Conservation (phyloP, 2,797 vertebrate genomes). For the Babyrousa celebensis region DNA sequence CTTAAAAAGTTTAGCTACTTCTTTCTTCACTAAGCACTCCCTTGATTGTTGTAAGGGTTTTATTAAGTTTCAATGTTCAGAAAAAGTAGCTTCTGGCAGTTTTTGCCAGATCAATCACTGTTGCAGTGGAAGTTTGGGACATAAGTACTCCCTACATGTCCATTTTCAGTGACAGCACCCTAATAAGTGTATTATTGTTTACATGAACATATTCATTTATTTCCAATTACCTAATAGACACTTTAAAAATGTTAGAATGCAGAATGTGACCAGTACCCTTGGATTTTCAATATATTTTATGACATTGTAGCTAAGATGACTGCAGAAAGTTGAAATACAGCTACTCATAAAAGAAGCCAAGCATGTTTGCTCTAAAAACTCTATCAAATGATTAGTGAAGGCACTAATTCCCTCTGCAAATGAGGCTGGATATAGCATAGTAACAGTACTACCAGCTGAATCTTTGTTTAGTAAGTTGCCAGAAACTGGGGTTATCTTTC, state of each 20-base stretch:
- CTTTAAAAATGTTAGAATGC: background rate
- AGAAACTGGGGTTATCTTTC: background rate
- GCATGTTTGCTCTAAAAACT: background rate
- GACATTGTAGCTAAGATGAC: background rate
- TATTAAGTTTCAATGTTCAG: background rate
- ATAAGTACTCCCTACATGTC: background rate
- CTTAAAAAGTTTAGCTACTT: background rate
- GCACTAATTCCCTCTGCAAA: background rate
- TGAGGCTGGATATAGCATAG: background rate
- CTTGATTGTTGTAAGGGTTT: background rate
- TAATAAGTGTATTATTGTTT: background rate
- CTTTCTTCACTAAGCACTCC: background rate
- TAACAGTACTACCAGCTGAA: background rate
- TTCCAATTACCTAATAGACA: background rate
- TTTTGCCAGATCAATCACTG: background rate
- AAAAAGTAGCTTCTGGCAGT: background rate
- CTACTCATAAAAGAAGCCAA: background rate
- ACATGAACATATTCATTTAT: background rate
- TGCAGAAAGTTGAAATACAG: background rate
- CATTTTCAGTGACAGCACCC: background rate
- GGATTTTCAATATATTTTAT: background rate
- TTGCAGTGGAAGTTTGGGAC: background rate
- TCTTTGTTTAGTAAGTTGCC: background rate
- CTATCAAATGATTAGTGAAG: background rate
- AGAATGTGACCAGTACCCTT: background rate